Evolutionary conservation across 2,888 invertebrate genomes (phyloP), one percentile per base, ranked within the genome.

Genomic region (Amorpha juglandis): DNA sequence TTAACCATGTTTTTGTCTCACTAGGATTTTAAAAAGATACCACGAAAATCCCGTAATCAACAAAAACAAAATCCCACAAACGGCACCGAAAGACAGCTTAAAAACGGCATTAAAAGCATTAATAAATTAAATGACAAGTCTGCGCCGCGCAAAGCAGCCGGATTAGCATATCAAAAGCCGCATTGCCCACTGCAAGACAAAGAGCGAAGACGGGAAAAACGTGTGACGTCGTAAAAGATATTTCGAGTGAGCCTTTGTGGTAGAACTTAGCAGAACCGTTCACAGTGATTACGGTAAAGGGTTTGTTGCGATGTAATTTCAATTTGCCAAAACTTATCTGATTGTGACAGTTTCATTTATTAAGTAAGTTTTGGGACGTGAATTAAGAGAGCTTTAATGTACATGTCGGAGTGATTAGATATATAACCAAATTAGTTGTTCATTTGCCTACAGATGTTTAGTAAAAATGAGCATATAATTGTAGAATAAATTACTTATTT

Each of bases 121-220:
- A 71, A 70, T 71, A 71, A 53, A 75, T 75, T 72, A 71, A 77
- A 74, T 69, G 71, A 70, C 69, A 70, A 66, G 67, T 68, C 68
- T 42, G 64, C 69, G 65, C 74, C 62, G 69, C 66, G 69, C 33
- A 65, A 64, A 67, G 63, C 63, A 66, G 63, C 55, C 67, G 65
- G 73, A 78, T 78, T 78, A 78, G 75, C 78, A 78, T 78, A 75
- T 74, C 77, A 75, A 77, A 77, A 76, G 77, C 74, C 72, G 71
- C 75, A 69, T 70, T 74, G 74, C 73, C 69, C 73, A 70, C 66
- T 67, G 51, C 75, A 78, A 77, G 72, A 75, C 72, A 74, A 70
- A 71, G 73, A 66, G 68, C 70, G 68, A 71, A 71, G 71, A 71
- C 68, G 70, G 74, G 74, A 76, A 80, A 80, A 77, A 72, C 67